Percentiles rank a stretch among this genome's conserved stretches.
Conservation (phyloP, 2,797 vertebrate genomes). For the Sebastes oblongus region DNA sequence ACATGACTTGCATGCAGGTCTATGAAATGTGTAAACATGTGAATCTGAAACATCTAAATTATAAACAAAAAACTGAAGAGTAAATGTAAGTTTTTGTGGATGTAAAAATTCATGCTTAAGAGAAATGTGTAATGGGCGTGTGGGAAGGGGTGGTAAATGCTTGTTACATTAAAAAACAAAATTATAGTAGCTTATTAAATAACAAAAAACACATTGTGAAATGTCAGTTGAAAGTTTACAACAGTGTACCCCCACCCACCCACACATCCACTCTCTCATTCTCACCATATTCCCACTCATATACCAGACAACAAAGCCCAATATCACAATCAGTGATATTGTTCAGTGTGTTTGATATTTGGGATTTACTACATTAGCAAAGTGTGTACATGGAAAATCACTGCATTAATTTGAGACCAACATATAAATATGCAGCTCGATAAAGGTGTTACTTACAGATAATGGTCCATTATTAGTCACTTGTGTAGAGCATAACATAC, state of each 20-base stretch:
- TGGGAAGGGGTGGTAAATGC: constrained; percentile 60
- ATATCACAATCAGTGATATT: constrained; percentile 61
- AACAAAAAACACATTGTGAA: constrained; percentile 47
- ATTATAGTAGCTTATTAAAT: constrained; percentile 32
- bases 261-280: constrained; percentile 69
- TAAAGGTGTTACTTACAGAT: background rate
- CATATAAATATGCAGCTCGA: constrained; percentile 40
- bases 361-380: constrained; percentile 55
- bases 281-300: constrained; percentile 56
- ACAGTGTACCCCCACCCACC: constrained; percentile 61
- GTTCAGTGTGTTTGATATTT: constrained; percentile 66
- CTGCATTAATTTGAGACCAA: constrained; percentile 46
- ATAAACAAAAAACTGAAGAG: constrained; percentile 17
- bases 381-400: constrained; percentile 52
- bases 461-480: constrained; percentile 38
- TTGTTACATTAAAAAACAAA: constrained; percentile 53
- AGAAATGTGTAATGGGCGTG: constrained; percentile 48
- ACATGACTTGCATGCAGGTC: constrained; percentile 62
- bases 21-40: constrained; percentile 47
- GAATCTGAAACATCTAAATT: background rate
- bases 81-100: constrained; percentile 15
- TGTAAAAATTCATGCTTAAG: constrained; percentile 45
- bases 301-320: constrained; percentile 64
- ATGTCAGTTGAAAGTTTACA: constrained; percentile 61
- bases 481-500: constrained; percentile 48